Evolutionary conservation across 2,888 invertebrate genomes (phyloP), one percentile per base, ranked within the genome.

Genomic region (Orchesella flavescens): DNA sequence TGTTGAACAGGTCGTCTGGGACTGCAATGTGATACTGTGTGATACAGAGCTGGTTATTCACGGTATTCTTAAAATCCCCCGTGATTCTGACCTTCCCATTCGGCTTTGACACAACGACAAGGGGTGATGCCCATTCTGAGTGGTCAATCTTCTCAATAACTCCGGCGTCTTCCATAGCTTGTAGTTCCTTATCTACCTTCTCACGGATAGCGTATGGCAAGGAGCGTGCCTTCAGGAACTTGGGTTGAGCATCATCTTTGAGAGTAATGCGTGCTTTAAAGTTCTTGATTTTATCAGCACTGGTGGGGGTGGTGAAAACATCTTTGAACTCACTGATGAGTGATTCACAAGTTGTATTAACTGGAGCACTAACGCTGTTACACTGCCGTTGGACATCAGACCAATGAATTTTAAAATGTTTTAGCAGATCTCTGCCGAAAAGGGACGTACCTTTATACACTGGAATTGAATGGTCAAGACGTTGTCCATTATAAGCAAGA

Each of bases 101-200:
- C 12, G 84, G 87, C n/a, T 85, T 90, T 90, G 89, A 74, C 0
- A 90, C 88, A 1, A 89, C 89, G 2, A 90, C 90, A 4, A 90
- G 88, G 0, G 90, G 90, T 12, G 89, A 89, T 12, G 86, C 89
- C 89, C 89, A 34, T 24, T 87, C 85, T 55, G 86, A 81, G 76
- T 71, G 72, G 59, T 86, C 84, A 19, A 88, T 85, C 75, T 82
- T 80, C 13, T 74, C 79, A 10, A 89, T 79, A 23, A 89, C 84
- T 4, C 87, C 87, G 15, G 66, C 34, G 5, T 84, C 34, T 10
- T 87, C 86, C 79, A 89, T 74, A 34, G 84, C 53, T 17, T 88
- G 61, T 24, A 89, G 76, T 79, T 89, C 87, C 5, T 63, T 34
- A 9, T 89, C 86, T 12, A 89, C 87, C 65, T 88, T 87, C 10